Conservation (phyloP, 1,140 invertebrate species). For the Bombus pyrosoma region DNA sequence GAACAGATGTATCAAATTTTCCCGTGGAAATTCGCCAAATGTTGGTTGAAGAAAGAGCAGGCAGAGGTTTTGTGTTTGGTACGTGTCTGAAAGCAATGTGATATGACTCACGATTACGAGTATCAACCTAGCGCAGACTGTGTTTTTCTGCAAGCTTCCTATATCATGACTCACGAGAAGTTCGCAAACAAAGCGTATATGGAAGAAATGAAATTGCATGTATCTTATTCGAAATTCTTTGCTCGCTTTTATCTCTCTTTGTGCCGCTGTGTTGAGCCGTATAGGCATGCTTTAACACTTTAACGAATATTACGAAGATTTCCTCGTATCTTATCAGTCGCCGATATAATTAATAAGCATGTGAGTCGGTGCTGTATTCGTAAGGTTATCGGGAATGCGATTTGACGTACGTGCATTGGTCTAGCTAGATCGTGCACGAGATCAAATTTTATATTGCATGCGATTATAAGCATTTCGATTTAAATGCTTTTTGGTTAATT, state of each 20-base stretch:
- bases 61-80: background rate
- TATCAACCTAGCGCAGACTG: background rate
- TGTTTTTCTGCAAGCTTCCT: constrained; percentile 26
- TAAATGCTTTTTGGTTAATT: background rate
- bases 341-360: constrained; percentile 56
- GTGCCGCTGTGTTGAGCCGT: background rate
- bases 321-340: constrained; percentile 40
- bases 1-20: constrained; percentile 55
- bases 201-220: constrained; percentile 3
- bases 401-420: constrained; percentile 43
- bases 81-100: background rate
- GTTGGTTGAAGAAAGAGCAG: background rate
- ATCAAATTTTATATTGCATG: constrained; percentile 55
- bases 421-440: constrained; percentile 52
- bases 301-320: background rate
- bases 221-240: background rate
- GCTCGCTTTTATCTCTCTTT: constrained; percentile 1
- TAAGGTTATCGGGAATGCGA: constrained; percentile 61
- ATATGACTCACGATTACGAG: constrained; percentile 50
- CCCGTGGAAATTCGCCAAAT: constrained; percentile 62
- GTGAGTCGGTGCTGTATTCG: constrained; percentile 41
- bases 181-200: constrained; percentile 8
- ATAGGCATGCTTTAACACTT: background rate
- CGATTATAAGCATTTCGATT: constrained; percentile 44
- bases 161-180: constrained; percentile 20